phyloP scores from a whole-genome alignment of 2,888 invertebrate species.

The Sesamia inferens region DNA sequence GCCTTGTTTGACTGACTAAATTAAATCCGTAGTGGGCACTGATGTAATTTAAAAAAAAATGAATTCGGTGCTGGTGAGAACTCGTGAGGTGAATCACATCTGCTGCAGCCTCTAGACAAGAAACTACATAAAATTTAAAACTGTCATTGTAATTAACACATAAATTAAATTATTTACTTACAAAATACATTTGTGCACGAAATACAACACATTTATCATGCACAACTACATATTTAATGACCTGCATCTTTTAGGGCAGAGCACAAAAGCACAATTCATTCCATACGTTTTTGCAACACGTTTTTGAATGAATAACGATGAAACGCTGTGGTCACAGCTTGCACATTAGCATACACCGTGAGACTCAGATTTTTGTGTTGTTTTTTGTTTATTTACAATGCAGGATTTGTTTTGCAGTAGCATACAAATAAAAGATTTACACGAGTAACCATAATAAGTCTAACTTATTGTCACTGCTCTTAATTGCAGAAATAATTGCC shows the following conservation, averaged over 20 bases:
- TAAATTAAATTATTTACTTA: neutral
- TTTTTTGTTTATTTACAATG: constrained; percentile 37
- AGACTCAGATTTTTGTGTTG: constrained; percentile 25
- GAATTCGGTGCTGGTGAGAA: no score
- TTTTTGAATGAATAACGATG: constrained; percentile 71
- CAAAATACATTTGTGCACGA: neutral
- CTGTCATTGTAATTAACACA: neutral
- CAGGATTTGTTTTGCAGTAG: constrained; percentile 14
- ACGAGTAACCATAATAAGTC: neutral
- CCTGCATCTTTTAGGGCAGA: constrained; percentile 50
- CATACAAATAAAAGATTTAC: neutral
- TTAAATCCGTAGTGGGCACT: no score
- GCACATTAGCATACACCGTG: constrained; percentile 60
- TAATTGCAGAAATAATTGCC: no score
- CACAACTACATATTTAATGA: constrained; percentile 25
- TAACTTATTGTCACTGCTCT: neutral
- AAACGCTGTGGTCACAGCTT: constrained; percentile 58
- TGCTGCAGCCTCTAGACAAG: no score
- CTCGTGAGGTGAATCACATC: no score
- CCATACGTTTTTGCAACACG: constrained; percentile 62
- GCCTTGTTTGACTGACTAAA: no score
- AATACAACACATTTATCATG: constrained; percentile 4
- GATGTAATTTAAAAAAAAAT: no score
- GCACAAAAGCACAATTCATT: constrained; percentile 57
- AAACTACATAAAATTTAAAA: no score